Evolutionary conservation across 2,888 invertebrate genomes (phyloP).

Genomic region (Caradrina clavipalpis): DNA sequence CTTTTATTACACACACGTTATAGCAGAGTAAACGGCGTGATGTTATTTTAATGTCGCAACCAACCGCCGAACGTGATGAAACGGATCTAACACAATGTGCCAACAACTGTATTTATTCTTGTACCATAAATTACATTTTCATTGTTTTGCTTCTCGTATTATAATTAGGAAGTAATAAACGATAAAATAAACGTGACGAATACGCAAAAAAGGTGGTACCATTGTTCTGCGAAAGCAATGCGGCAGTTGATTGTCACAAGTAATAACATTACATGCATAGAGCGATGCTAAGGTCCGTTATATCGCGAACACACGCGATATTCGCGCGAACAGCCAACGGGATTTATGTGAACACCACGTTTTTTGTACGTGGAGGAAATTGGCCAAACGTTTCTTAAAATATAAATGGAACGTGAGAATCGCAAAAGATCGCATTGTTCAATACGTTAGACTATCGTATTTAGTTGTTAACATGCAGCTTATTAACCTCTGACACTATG

Average conservation of each 20-base stretch:
- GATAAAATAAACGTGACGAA: constrained; percentile 52
- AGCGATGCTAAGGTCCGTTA: constrained; percentile 71
- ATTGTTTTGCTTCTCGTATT: constrained; percentile 54
- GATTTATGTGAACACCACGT: constrained; percentile 60
- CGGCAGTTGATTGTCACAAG: constrained; percentile 57
- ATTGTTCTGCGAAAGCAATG: constrained; percentile 67
- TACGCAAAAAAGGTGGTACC: constrained; percentile 51
- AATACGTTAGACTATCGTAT: constrained; percentile 37
- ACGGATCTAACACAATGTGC: constrained; percentile 44
- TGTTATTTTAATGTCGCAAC: constrained; percentile 63
- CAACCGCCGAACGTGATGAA: constrained; percentile 57
- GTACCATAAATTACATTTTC: constrained; percentile 42
- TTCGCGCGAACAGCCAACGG: constrained; percentile 72
- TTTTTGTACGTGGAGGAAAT: constrained; percentile 42
- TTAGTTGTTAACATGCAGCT: constrained; percentile 50
- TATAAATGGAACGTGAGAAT: constrained; percentile 44
- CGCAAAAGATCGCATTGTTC: constrained; percentile 35
- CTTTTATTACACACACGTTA: constrained; percentile 67
- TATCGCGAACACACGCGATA: constrained; percentile 77
- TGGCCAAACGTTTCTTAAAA: constrained; percentile 40
- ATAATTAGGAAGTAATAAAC: constrained; percentile 57
- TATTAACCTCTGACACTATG: constrained; percentile 60
- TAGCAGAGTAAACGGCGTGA: constrained; percentile 53
- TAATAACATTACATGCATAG: constrained; percentile 61
- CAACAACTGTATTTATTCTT: constrained; percentile 51